These are phyloP conservation scores for Alouatta palliata DNA, from an alignment of 2,113 vertebrate genomes.

Conservation along the genomic window DNA sequence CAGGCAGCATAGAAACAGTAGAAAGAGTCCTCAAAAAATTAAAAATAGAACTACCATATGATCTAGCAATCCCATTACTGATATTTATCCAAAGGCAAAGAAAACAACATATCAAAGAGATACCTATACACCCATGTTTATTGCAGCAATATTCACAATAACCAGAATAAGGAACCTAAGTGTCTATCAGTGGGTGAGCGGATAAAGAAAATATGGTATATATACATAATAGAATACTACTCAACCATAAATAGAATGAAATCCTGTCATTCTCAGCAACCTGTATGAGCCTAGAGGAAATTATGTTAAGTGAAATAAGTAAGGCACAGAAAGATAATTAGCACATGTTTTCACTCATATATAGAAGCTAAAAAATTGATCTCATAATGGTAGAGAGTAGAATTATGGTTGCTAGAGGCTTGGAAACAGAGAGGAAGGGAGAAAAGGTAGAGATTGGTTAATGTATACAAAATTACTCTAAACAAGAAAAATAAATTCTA, in stretches of 20 bases:
- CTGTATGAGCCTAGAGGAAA: not conserved
- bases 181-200: not conserved
- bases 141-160: not conserved
- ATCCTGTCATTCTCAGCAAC: not conserved
- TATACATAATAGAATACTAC: not conserved
- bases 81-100: not conserved
- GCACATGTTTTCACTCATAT: not conserved
- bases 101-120: not conserved
- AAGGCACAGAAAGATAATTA: not conserved
- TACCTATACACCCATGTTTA: not conserved
- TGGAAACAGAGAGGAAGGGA: not conserved
- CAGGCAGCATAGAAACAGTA: not conserved
- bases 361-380: not conserved
- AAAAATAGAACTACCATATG: not conserved
- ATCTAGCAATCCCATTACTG: not conserved
- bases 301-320: not conserved
- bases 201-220: not conserved
- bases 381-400: not conserved
- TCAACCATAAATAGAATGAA: not conserved
- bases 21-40: not conserved
- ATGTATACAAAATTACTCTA: not conserved
- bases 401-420: not conserved
- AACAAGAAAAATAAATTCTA: not conserved
- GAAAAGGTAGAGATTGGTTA: not conserved
- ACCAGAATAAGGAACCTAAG: not conserved